Evolutionary conservation across 2,113 vertebrate species (phyloP).

Genomic region (Coracopsis vasa): DNA sequence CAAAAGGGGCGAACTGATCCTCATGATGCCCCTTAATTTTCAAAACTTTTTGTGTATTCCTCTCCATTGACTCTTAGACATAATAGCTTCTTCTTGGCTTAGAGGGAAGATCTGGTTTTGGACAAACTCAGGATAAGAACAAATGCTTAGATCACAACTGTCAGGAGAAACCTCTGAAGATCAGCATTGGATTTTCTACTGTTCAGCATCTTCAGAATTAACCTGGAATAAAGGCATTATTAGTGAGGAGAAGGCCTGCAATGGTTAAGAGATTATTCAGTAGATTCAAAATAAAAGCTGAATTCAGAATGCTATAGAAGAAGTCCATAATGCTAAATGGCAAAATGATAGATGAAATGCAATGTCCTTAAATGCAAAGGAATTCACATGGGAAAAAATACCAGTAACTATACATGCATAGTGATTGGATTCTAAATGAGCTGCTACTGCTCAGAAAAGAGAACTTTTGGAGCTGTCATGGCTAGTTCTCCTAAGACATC

Average conservation of each 20-base stretch:
- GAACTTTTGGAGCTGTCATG: not conserved
- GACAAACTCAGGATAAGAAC: not conserved
- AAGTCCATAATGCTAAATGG: not conserved
- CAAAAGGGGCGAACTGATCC: not conserved
- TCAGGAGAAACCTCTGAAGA: not conserved
- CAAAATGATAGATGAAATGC: not conserved
- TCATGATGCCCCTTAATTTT: not conserved
- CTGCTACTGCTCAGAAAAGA: not conserved
- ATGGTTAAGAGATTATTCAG: not conserved
- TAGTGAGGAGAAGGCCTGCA: not conserved
- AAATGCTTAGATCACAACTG: not conserved
- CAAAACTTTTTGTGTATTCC: not conserved
- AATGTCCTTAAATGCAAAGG: not conserved
- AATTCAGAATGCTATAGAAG: not conserved
- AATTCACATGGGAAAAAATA: not conserved
- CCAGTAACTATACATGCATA: not conserved
- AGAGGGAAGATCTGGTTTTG: not conserved
- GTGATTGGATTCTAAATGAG: not conserved
- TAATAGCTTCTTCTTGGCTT: not conserved
- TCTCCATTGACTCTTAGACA: not conserved
- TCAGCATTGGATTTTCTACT: not conserved
- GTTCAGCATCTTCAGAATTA: not conserved
- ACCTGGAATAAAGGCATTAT: not conserved
- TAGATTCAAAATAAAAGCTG: not conserved
- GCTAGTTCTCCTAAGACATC: not conserved